Conservation (phyloP, 2,113 vertebrate species). For the Catagonus wagneri region DNA sequence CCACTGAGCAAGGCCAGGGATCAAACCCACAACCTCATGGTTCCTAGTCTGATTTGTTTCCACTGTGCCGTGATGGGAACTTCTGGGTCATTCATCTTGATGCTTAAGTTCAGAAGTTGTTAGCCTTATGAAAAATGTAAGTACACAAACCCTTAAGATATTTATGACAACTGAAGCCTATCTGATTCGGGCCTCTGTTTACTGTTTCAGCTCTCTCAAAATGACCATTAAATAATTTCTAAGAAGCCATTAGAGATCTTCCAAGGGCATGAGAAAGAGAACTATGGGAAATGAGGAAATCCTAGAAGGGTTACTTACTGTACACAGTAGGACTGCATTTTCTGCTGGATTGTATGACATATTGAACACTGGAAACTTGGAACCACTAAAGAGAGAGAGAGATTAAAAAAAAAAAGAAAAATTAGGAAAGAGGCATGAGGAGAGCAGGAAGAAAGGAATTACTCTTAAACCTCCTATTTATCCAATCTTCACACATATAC, state of each 20-base stretch:
- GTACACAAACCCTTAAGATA: not conserved
- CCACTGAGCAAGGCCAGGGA: too few species aligned
- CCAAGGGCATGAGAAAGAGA: not conserved
- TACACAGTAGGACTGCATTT: conserved; percentile 96
- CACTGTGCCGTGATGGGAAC: too few species aligned
- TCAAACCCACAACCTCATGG: too few species aligned
- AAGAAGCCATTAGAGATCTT: not conserved
- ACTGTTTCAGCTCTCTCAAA: conserved; percentile 4
- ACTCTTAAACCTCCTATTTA: not conserved
- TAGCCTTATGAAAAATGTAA: not conserved
- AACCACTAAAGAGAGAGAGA: conserved; percentile 88
- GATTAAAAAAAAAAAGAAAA: not conserved
- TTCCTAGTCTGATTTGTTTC: too few species aligned
- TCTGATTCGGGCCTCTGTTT: not conserved
- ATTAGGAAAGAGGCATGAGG: conserved; percentile 20
- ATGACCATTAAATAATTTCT: not conserved
- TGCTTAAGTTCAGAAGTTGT: not conserved
- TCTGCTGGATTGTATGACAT: conserved; percentile 99
- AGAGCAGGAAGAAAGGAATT: conserved; percentile 25
- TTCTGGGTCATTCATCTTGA: not conserved
- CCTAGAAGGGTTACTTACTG: conserved; percentile 87
- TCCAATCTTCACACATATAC: not conserved
- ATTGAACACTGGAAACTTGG: conserved; percentile 98
- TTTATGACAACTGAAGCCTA: not conserved
- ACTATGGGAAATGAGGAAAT: not conserved